Evolutionary conservation across 2,888 invertebrate species (phyloP).

Genomic region (Serripes groenlandicus): DNA sequence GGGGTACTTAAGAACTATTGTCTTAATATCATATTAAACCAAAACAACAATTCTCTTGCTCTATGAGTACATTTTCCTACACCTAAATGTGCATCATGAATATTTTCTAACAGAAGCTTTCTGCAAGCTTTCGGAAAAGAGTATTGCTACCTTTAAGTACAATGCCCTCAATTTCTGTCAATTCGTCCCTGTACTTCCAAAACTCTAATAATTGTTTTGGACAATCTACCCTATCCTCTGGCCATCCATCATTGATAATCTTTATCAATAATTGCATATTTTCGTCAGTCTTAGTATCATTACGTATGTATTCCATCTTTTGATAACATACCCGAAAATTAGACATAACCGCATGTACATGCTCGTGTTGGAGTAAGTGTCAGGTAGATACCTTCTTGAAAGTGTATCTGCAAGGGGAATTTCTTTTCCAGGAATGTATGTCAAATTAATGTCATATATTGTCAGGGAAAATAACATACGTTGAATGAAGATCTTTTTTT

Average conservation of each 20-base stretch:
- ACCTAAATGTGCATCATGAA: conserved; percentile 38
- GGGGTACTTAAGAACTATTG: conserved; percentile 26
- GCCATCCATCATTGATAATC: conserved; percentile 54
- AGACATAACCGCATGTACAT: too few relatives aligned
- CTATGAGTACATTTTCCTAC: conserved; percentile 45
- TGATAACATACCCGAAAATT: too few relatives aligned
- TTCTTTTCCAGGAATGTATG: too few relatives aligned
- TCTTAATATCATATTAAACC: conserved; percentile 44
- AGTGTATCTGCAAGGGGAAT: too few relatives aligned
- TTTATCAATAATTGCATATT: conserved; percentile 37
- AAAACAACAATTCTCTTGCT: conserved; percentile 45
- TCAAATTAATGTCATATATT: too few relatives aligned
- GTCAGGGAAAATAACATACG: too few relatives aligned
- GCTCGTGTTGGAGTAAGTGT: too few relatives aligned
- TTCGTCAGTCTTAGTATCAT: too few relatives aligned
- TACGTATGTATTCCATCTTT: too few relatives aligned
- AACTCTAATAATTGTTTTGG: conserved; percentile 21
- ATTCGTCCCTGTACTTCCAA: conserved; percentile 54
- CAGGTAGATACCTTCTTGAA: too few relatives aligned
- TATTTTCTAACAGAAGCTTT: conserved; percentile 32
- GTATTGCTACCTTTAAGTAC: conserved; percentile 49
- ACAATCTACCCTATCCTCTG: conserved; percentile 37
- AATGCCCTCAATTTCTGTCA: conserved; percentile 43
- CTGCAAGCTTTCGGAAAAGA: conserved; percentile 32
- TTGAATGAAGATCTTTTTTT: too few relatives aligned